Conservation (phyloP, 2,888 invertebrate genomes). For the Nomada ruficornis region DNA sequence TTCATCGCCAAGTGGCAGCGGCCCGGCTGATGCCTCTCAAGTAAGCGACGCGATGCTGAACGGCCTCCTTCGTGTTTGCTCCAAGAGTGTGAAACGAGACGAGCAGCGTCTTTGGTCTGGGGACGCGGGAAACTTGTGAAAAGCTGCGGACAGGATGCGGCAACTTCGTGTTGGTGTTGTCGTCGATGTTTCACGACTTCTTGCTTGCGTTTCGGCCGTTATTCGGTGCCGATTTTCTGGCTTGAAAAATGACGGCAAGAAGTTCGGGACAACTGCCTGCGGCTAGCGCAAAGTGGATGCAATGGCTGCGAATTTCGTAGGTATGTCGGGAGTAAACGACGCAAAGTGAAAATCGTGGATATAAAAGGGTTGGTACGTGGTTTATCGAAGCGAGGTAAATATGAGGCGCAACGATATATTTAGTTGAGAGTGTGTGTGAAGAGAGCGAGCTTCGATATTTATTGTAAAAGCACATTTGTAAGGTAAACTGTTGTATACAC, state of each 20-base stretch:
- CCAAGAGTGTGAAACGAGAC: constrained; percentile 9
- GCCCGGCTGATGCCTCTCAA: constrained; percentile 30
- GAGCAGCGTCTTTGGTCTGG: accelerated
- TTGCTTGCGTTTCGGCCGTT: not conserved
- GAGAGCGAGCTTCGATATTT: too few relatives aligned
- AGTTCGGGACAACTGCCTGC: not conserved
- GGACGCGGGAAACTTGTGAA: not conserved
- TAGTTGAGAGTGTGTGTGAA: too few relatives aligned
- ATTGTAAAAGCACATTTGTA: too few relatives aligned
- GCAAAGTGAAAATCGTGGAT: too few relatives aligned
- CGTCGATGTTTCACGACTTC: constrained; percentile 23
- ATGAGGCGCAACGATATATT: too few relatives aligned
- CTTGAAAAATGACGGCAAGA: constrained; percentile 38
- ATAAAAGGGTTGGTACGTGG: too few relatives aligned
- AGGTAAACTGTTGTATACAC: too few relatives aligned
- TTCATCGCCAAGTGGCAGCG: constrained; percentile 63
- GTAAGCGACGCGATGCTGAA: constrained; percentile 43
- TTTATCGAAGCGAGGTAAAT: too few relatives aligned
- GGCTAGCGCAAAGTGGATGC: not conserved
- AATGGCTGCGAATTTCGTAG: too few relatives aligned
- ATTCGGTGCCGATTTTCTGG: constrained; percentile 4
- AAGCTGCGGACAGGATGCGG: constrained; percentile 35
- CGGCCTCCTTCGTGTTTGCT: constrained; percentile 18
- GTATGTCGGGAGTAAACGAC: not conserved
- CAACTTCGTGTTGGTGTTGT: not conserved